Conservation (phyloP, 2,888 invertebrate genomes). For the Ecdyonurus torrentis region DNA sequence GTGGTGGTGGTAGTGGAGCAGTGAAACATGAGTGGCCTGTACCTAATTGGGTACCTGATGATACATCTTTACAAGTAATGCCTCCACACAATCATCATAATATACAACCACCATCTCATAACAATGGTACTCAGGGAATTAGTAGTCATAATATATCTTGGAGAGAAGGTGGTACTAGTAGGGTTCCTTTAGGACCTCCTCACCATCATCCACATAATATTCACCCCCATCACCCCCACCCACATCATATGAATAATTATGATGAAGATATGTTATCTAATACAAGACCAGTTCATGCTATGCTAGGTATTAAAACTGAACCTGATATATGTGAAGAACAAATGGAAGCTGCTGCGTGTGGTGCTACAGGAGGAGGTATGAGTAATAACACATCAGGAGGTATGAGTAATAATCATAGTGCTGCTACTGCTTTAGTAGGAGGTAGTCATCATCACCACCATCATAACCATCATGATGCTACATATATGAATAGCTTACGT, state of each 20-base stretch:
- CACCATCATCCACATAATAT: neutral
- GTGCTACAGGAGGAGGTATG: neutral
- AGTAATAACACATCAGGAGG: too few relatives aligned
- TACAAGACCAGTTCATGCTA: neutral
- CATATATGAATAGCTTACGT: constrained; percentile 1
- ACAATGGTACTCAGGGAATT: neutral
- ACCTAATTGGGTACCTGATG: neutral
- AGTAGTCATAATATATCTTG: too few relatives aligned
- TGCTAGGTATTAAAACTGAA: neutral
- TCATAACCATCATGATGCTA: too few relatives aligned
- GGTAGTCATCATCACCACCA: too few relatives aligned
- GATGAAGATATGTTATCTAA: neutral
- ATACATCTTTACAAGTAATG: neutral
- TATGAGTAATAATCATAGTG: too few relatives aligned
- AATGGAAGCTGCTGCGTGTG: neutral
- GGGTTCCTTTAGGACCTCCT: neutral
- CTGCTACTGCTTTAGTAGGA: too few relatives aligned
- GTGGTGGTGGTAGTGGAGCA: neutral
- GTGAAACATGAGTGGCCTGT: neutral
- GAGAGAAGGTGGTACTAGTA: neutral
- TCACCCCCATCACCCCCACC: neutral
- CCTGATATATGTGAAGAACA: neutral
- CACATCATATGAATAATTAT: neutral
- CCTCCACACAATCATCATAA: neutral
- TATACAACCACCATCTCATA: neutral